Conservation (phyloP, 2,113 vertebrate species). For the Oenanthe oenanthe region DNA sequence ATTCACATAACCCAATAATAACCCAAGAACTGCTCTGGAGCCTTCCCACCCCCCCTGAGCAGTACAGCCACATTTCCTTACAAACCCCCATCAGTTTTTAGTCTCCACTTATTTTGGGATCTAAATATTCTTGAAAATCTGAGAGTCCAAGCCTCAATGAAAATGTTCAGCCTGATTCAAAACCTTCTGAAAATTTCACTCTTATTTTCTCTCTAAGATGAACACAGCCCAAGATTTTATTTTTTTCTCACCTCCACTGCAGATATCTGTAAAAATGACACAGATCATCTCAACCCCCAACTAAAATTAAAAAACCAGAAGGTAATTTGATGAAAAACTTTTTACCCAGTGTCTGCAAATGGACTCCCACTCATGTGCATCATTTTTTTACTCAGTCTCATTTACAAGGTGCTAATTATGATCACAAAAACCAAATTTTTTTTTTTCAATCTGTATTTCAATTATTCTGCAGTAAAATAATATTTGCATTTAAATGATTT, state of each 20-base stretch:
- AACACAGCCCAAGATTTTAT: accelerated
- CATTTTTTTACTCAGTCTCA: not conserved
- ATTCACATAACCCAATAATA: too few species aligned
- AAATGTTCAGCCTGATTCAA: not conserved
- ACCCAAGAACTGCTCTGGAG: not conserved
- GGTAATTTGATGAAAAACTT: not conserved
- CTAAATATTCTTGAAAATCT: not conserved
- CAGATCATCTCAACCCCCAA: not conserved
- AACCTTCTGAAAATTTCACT: not conserved
- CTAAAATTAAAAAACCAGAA: not conserved
- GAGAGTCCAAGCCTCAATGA: not conserved
- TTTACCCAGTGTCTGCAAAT: not conserved
- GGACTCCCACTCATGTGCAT: not conserved
- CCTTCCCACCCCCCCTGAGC: not conserved
- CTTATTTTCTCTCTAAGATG: not conserved
- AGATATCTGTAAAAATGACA: not conserved
- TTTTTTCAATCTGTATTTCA: slow-evolving; percentile 5
- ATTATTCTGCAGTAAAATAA: slow-evolving; percentile 17
- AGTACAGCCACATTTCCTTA: not conserved
- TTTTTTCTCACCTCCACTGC: not conserved
- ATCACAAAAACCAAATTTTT: not conserved
- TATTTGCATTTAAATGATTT: slow-evolving; percentile 50
- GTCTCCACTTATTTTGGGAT: not conserved
- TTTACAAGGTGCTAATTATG: slow-evolving; percentile 33
- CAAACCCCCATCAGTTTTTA: not conserved